Evolutionary conservation across 2,888 invertebrate species (phyloP).

Genomic region (Xanthia icteritia): DNA sequence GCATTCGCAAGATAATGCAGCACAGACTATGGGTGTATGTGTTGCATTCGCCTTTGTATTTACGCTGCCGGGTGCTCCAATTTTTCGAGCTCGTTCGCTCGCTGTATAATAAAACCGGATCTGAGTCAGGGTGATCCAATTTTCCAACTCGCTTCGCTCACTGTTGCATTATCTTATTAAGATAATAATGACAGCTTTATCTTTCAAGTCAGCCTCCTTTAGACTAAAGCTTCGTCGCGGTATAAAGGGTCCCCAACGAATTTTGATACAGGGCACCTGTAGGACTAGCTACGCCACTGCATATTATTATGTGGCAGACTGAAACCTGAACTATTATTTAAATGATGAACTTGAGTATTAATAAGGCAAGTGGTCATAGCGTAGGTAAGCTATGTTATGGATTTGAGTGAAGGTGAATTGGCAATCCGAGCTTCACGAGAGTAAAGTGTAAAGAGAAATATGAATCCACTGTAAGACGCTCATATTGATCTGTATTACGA

Average conservation of each 20-base stretch:
- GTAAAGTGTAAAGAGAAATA: background rate
- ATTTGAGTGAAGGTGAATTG: background rate
- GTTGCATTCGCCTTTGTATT: too few relatives aligned
- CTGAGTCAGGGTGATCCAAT: background rate
- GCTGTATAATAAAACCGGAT: too few relatives aligned
- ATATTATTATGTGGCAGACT: background rate
- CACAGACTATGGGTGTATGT: too few relatives aligned
- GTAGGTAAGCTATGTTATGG: too few relatives aligned
- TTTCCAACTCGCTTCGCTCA: background rate
- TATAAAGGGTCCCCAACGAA: too few relatives aligned
- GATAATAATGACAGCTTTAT: background rate
- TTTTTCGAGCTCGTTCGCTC: too few relatives aligned
- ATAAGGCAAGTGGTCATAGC: background rate
- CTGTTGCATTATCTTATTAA: background rate
- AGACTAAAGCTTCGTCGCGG: background rate
- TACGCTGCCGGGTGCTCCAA: too few relatives aligned
- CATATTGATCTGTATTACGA: background rate
- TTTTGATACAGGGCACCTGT: background rate
- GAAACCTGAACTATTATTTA: background rate
- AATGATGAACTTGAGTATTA: background rate
- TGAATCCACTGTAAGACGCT: background rate
- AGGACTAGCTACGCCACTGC: too few relatives aligned
- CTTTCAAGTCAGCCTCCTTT: background rate
- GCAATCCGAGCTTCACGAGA: background rate
- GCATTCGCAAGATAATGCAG: too few relatives aligned